These are phyloP conservation scores for Polypterus senegalus DNA, from an alignment of 2,113 vertebrate genomes.

Conservation along the genomic window DNA sequence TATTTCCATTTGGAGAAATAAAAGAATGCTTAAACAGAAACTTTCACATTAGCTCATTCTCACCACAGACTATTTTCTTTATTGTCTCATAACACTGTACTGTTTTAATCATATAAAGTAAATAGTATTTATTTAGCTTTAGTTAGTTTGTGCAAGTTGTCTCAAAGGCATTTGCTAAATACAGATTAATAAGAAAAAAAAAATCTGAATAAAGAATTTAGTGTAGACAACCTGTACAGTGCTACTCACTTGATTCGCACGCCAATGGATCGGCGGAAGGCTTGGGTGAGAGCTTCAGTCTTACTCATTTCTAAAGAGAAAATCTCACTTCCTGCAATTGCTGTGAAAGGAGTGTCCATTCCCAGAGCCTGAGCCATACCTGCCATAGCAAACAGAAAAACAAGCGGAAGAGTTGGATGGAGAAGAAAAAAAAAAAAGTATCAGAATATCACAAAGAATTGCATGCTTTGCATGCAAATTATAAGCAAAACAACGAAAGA, in stretches of 20 bases:
- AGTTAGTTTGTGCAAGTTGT: no score
- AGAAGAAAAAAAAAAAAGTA: background rate
- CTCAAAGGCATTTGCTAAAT: no score
- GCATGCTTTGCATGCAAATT: background rate
- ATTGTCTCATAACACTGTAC: no score
- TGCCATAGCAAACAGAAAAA: slow-evolving; percentile 22
- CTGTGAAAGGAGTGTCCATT: slow-evolving; percentile 74
- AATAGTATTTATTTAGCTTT: no score
- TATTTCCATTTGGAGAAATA: no score
- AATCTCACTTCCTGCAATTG: slow-evolving; percentile 81
- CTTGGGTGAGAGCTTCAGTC: slow-evolving; percentile 78
- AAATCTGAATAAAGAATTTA: no score
- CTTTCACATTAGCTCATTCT: no score
- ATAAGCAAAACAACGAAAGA: background rate
- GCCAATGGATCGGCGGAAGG: slow-evolving; percentile 80
- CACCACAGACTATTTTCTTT: no score
- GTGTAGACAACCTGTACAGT: no score
- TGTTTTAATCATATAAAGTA: no score
- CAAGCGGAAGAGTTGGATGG: background rate
- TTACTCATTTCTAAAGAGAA: slow-evolving; percentile 93
- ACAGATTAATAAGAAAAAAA: no score
- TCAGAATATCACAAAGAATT: background rate
- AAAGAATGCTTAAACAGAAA: no score
- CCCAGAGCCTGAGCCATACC: slow-evolving; percentile 82
- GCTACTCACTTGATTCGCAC: slow-evolving; percentile 77